Evolutionary conservation across 2,888 invertebrate species (phyloP).

Genomic region (Geophilus truncorum): DNA sequence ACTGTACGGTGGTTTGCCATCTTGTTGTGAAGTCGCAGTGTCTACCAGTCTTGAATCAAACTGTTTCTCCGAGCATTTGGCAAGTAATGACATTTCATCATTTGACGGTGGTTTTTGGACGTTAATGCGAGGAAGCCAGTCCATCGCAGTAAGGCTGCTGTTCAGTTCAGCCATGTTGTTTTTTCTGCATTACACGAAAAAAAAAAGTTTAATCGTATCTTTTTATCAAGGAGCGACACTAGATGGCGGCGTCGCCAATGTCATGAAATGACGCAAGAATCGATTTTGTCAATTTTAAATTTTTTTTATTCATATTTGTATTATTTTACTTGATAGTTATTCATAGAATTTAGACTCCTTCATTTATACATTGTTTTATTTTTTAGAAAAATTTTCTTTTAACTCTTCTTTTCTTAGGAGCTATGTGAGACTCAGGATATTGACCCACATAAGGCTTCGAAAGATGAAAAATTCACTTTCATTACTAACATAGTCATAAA

Average conservation of each 20-base stretch:
- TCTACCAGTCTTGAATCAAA: background rate
- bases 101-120: constrained; percentile 44
- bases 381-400: too few species aligned
- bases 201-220: background rate
- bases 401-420: too few species aligned
- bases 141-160: constrained; percentile 53
- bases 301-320: too few species aligned
- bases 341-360: too few species aligned
- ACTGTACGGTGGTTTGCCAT: constrained; percentile 60
- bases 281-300: too few species aligned
- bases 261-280: too few species aligned
- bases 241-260: background rate
- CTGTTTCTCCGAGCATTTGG: background rate
- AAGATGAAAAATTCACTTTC: too few species aligned
- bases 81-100: constrained; percentile 3
- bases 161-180: constrained; percentile 49
- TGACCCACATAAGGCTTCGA: too few species aligned
- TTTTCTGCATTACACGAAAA: background rate
- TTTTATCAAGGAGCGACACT: background rate
- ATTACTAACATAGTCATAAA: too few species aligned
- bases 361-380: too few species aligned
- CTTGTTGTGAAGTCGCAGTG: constrained; percentile 44
- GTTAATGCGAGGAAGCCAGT: constrained; percentile 52
- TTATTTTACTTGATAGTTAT: too few species aligned
- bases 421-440: too few species aligned